These are phyloP conservation scores for Python bivittatus DNA, from an alignment of 2,113 vertebrate genomes.

Conservation along the genomic window DNA sequence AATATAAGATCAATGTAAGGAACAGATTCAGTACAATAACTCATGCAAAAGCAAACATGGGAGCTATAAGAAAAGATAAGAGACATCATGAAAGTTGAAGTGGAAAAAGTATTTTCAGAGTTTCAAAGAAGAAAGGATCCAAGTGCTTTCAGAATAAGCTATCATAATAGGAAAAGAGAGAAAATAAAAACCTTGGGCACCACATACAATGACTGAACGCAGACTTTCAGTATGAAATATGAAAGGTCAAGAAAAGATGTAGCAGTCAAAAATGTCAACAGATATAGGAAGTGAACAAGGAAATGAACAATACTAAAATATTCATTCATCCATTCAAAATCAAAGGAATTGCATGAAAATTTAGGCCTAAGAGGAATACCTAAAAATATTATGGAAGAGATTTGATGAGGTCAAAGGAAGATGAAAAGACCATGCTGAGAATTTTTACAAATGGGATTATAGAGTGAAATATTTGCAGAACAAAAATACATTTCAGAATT, in stretches of 20 bases:
- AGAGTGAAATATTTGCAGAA: not conserved
- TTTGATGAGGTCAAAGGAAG: not conserved
- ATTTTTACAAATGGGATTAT: not conserved
- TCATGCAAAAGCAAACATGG: not conserved
- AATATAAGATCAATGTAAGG: not conserved
- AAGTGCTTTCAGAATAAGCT: not conserved
- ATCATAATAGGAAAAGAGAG: not conserved
- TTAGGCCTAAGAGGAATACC: not conserved
- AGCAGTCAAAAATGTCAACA: not conserved
- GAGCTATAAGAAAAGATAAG: not conserved
- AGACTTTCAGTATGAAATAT: not conserved
- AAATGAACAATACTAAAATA: not conserved
- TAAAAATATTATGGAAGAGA: not conserved
- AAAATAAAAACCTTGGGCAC: not conserved
- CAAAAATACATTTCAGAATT: not conserved
- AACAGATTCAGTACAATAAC: not conserved
- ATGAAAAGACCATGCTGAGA: not conserved
- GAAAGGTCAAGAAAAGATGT: not conserved
- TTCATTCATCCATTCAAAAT: not conserved
- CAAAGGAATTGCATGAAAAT: not conserved
- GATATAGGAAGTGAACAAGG: not conserved
- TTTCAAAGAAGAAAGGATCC: not conserved
- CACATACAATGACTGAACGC: not conserved
- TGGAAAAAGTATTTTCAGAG: not conserved
- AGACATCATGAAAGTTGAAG: not conserved